Evolutionary conservation across 2,797 vertebrate species (phyloP).

Genomic region (Sphaeramia orbicularis): DNA sequence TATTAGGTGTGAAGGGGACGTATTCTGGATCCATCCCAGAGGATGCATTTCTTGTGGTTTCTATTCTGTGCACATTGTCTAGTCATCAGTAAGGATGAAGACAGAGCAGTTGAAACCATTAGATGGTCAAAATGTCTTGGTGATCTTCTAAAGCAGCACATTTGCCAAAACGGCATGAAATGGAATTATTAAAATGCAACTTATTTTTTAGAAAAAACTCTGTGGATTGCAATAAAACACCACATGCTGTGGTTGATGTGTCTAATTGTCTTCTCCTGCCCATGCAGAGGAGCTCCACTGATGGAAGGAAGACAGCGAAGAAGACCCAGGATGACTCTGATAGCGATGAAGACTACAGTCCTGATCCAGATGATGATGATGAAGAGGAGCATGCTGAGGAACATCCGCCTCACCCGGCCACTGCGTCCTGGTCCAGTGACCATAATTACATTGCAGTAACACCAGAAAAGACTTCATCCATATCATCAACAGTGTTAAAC

Average conservation of each 20-base stretch:
- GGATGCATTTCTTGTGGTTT: too few species aligned
- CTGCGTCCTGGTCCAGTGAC: constrained; percentile 98
- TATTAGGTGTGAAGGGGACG: too few species aligned
- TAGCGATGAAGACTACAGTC: constrained; percentile 76
- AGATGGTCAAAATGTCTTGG: too few species aligned
- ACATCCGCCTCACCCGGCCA: constrained; percentile 83
- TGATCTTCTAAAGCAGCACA: too few species aligned
- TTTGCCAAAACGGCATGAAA: not conserved
- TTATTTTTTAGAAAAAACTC: not conserved
- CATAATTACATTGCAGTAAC: constrained; percentile 99
- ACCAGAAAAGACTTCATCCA: constrained; percentile 97
- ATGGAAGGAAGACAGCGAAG: constrained; percentile 56
- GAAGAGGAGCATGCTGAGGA: constrained; percentile 84
- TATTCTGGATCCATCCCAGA: too few species aligned
- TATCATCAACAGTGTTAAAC: constrained; percentile 96
- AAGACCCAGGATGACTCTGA: constrained; percentile 69
- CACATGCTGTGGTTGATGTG: not conserved
- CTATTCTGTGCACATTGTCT: too few species aligned
- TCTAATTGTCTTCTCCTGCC: constrained; percentile 45
- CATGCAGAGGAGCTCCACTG: constrained; percentile 50
- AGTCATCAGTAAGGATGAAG: too few species aligned
- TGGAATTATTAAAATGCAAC: not conserved
- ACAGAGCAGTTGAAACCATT: too few species aligned
- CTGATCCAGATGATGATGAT: constrained; percentile 71
- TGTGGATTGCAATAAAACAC: not conserved